phyloP scores from a whole-genome alignment of 2,113 vertebrate species.

The Melanotaenia duboulayi region DNA sequence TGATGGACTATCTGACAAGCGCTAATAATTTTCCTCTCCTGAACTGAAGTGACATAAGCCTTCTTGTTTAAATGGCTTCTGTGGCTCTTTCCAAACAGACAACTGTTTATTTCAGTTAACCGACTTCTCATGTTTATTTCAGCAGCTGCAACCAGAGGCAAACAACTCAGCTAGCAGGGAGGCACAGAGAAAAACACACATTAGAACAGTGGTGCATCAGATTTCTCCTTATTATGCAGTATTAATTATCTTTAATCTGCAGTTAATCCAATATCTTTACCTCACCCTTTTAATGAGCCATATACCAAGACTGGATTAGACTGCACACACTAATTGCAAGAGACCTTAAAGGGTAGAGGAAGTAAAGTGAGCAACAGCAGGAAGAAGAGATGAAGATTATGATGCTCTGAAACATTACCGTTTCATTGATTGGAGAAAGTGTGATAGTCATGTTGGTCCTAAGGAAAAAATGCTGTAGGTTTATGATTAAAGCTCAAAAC shows the following conservation, averaged over 20 bases:
- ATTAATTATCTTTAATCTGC: slow-evolving; percentile 77
- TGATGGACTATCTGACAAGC: slow-evolving; percentile 36
- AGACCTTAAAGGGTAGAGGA: slow-evolving; percentile 1
- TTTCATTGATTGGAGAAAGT: not conserved
- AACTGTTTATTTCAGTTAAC: slow-evolving; percentile 53
- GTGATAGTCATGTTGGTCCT: not conserved
- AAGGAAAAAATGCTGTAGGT: not conserved
- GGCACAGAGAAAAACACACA: slow-evolving; percentile 55
- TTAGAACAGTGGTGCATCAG: slow-evolving; percentile 46
- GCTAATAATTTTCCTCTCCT: slow-evolving; percentile 40
- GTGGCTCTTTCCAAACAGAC: slow-evolving; percentile 29
- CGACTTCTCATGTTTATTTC: slow-evolving; percentile 73
- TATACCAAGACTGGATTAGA: slow-evolving; percentile 63
- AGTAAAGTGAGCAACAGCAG: not conserved
- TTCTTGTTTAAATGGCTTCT: slow-evolving; percentile 41
- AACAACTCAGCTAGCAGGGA: slow-evolving; percentile 56
- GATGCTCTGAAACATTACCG: not conserved
- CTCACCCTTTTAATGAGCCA: slow-evolving; percentile 67
- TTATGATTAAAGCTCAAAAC: too few species aligned
- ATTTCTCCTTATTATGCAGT: slow-evolving; percentile 74
- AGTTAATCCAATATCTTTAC: slow-evolving; percentile 78
- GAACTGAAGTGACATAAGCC: slow-evolving; percentile 40
- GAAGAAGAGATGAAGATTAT: slow-evolving; percentile 3
- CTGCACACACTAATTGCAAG: slow-evolving; percentile 28
- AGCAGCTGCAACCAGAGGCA: slow-evolving; percentile 60